Conservation (phyloP, 2,113 vertebrate species). For the Microtus montanus region DNA sequence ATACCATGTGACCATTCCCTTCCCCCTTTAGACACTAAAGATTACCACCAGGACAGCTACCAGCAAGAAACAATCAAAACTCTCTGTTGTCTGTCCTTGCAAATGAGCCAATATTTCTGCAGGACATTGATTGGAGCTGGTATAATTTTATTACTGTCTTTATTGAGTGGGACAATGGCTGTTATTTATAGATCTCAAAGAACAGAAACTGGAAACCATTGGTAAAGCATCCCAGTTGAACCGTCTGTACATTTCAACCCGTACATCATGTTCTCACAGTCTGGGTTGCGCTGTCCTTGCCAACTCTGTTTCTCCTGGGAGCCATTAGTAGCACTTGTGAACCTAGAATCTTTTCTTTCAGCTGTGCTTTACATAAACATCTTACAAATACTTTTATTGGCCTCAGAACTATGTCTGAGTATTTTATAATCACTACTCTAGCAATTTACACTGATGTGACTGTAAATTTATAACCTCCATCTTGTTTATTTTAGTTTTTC, state of each 20-base stretch:
- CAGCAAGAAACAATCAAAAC: not conserved
- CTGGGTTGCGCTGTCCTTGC: not conserved
- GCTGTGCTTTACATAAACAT: not conserved
- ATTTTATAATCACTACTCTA: not conserved
- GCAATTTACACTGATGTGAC: not conserved
- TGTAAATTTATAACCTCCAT: not conserved
- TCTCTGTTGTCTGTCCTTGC: not conserved
- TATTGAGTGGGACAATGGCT: not conserved
- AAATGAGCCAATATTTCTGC: not conserved
- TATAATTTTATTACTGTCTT: not conserved
- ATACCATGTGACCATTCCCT: not conserved
- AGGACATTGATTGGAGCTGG: not conserved
- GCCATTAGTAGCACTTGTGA: not conserved
- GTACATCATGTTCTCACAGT: not conserved
- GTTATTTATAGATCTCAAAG: not conserved
- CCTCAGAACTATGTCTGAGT: not conserved
- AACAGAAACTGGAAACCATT: not conserved
- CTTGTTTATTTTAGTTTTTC: not conserved
- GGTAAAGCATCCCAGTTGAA: not conserved
- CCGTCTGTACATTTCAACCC: not conserved
- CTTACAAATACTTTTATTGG: not conserved
- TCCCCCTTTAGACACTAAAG: not conserved
- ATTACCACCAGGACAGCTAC: not conserved
- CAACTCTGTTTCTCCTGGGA: not conserved
- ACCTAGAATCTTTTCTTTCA: not conserved